Evolutionary conservation across 2,888 invertebrate species (phyloP).

Genomic region (Drosophila cognata): DNA sequence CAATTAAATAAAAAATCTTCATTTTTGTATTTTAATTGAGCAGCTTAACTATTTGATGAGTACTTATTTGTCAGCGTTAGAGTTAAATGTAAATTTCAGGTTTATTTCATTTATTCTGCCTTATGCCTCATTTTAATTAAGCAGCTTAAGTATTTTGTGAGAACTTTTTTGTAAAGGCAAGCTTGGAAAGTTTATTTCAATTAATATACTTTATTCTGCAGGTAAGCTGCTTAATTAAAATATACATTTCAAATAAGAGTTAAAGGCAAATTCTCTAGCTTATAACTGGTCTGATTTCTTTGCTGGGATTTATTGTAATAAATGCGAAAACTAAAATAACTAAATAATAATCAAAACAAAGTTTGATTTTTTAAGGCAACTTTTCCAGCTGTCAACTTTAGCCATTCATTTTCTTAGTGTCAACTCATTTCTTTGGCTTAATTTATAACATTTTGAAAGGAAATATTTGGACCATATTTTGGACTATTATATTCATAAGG

Average conservation of each 20-base stretch:
- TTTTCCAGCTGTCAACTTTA: background rate
- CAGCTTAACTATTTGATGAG: background rate
- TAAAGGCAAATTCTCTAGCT: background rate
- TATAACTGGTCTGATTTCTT: background rate
- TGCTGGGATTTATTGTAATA: background rate
- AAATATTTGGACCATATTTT: background rate
- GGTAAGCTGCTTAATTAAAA: background rate
- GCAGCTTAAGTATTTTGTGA: constrained; percentile 2
- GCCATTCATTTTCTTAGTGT: background rate
- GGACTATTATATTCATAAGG: background rate
- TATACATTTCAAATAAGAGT: background rate
- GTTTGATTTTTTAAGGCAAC: background rate
- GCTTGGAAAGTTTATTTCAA: too few relatives aligned
- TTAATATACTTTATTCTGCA: background rate
- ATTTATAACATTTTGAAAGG: background rate
- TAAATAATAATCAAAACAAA: background rate
- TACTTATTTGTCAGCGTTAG: background rate
- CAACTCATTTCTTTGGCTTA: background rate
- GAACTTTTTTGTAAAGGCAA: background rate
- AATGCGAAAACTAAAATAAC: background rate
- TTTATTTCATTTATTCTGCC: background rate
- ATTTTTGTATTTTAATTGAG: constrained; percentile 40
- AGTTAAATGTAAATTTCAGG: background rate
- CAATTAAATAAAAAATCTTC: background rate
- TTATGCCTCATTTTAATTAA: constrained; percentile 5